Evolutionary conservation across 2,797 vertebrate genomes (phyloP).

Genomic region (Emys orbicularis): DNA sequence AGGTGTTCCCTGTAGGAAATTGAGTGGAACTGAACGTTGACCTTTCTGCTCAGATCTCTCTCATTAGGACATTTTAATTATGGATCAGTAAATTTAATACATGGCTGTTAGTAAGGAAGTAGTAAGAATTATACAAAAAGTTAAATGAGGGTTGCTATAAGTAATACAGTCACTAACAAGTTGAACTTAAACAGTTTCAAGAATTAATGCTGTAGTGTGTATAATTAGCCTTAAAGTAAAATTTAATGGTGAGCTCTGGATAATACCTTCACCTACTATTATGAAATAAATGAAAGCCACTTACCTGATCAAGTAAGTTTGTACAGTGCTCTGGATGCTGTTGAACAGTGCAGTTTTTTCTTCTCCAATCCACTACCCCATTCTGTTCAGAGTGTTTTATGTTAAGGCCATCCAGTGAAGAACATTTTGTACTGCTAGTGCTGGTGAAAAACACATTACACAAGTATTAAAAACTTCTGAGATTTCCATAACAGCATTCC

Average conservation of each 20-base stretch:
- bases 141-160: background rate
- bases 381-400: slow-evolving; percentile 84
- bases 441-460: slow-evolving; percentile 44
- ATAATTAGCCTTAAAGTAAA: background rate
- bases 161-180: background rate
- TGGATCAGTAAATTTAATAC: background rate
- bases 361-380: slow-evolving; percentile 87
- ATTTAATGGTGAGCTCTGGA: background rate
- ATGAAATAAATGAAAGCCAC: background rate
- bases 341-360: slow-evolving; percentile 79
- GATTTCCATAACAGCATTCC: background rate
- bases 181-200: background rate
- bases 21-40: background rate
- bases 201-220: background rate
- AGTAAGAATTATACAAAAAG: background rate
- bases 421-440: slow-evolving; percentile 81
- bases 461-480: background rate
- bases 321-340: slow-evolving; percentile 82
- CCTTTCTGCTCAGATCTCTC: background rate
- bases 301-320: slow-evolving; percentile 84
- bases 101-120: background rate
- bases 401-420: slow-evolving; percentile 82
- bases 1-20: background rate
- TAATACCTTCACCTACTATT: background rate
- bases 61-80: background rate